Evolutionary conservation across 1,140 invertebrate genomes (phyloP).

Genomic region (Homarus americanus): DNA sequence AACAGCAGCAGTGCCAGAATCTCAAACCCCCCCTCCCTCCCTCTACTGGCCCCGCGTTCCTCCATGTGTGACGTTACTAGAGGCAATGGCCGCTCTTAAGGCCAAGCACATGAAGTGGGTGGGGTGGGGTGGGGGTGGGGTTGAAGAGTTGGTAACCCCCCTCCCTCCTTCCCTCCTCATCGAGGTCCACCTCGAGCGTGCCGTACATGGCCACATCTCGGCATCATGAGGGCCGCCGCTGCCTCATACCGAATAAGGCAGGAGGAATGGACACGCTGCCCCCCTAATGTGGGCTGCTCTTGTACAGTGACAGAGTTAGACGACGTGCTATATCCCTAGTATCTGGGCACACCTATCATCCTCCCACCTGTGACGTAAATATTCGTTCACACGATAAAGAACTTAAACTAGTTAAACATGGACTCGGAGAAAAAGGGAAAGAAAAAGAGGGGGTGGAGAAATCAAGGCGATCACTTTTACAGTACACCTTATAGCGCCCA

Average conservation of each 20-base stretch:
- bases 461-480: no score
- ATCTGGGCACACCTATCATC: no score
- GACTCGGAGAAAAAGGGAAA: no score
- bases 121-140: not conserved
- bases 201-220: not conserved
- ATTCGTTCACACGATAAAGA: no score
- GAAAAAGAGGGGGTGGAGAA: no score
- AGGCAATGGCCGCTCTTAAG: not conserved
- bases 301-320: not conserved
- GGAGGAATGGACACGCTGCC: not conserved
- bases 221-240: not conserved
- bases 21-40: not conserved
- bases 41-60: not conserved
- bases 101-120: not conserved
- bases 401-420: no score
- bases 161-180: not conserved
- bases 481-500: no score
- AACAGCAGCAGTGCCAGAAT: not conserved
- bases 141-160: not conserved
- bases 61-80: not conserved
- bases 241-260: not conserved
- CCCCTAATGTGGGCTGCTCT: not conserved
- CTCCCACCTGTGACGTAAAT: no score
- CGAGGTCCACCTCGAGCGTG: constrained; percentile 6
- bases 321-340: no score